A percentile compares a stretch with the other conserved stretches of the same genome.
phyloP scores from a whole-genome alignment of 2,888 invertebrate species.

The Chromoteleia sp. region DNA sequence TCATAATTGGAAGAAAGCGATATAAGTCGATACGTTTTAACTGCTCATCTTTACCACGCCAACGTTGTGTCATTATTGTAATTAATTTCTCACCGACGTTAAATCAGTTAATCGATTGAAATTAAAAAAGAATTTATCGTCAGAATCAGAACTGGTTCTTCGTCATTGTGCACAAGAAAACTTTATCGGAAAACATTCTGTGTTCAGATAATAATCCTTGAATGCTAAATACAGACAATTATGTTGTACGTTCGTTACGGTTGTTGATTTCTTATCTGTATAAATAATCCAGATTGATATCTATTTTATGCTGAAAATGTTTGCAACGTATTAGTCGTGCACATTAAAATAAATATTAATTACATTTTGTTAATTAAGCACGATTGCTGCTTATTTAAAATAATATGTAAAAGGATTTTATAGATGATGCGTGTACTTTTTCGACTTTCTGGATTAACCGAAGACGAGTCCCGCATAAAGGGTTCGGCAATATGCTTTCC shows the following conservation, averaged over 20 bases:
- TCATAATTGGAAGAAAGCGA: conserved; percentile 50
- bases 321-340: conserved; percentile 1
- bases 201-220: conserved; percentile 47
- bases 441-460: not conserved
- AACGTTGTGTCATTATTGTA: conserved; percentile 23
- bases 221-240: conserved; percentile 26
- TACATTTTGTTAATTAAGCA: conserved; percentile 36
- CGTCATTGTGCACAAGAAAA: conserved; percentile 38
- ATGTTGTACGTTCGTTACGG: conserved; percentile 14
- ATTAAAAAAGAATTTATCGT: conserved; percentile 54
- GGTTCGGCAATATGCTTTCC: conserved; percentile 12
- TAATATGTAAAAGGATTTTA: not conserved
- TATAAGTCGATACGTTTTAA: conserved; percentile 43
- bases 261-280: not conserved
- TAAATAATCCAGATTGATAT: conserved; percentile 24
- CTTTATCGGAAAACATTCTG: conserved; percentile 47
- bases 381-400: not conserved
- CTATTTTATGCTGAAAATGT: too few species aligned
- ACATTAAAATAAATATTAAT: conserved; percentile 33
- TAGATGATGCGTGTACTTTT: not conserved
- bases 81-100: conserved; percentile 43
- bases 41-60: conserved; percentile 29
- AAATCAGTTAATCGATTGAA: conserved; percentile 59
- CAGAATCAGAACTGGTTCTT: conserved; percentile 48
- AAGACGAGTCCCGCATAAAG: not conserved